phyloP scores from a whole-genome alignment of 2,888 invertebrate species.

The Venusia cambrica region DNA sequence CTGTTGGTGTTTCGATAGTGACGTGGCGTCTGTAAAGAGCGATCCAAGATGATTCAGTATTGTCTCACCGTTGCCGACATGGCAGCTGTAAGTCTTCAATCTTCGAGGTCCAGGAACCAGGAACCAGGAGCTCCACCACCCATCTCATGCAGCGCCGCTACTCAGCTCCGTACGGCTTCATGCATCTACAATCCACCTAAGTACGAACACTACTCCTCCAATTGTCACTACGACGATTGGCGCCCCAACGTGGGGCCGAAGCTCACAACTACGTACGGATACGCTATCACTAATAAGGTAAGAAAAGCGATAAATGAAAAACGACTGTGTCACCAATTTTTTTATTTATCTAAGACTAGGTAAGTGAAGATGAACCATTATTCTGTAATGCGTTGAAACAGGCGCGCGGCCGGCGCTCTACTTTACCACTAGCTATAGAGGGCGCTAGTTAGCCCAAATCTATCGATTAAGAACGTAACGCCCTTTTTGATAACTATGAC shows the following conservation, averaged over 20 bases:
- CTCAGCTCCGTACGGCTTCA: conserved; percentile 52
- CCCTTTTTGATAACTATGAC: conserved; percentile 21
- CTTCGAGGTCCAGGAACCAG: conserved; percentile 33
- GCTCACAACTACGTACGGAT: conserved; percentile 59
- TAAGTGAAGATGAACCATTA: conserved; percentile 77
- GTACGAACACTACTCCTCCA: conserved; percentile 34
- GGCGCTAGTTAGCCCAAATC: conserved; percentile 49
- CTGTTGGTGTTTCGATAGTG: too few species aligned
- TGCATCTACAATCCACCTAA: conserved; percentile 63
- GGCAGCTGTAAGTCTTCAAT: conserved; percentile 40
- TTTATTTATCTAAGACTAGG: conserved; percentile 67
- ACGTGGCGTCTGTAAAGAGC: too few species aligned
- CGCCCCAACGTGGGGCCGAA: conserved; percentile 59
- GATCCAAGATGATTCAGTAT: conserved; percentile 36
- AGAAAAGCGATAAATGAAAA: conserved; percentile 77
- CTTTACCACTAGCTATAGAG: conserved; percentile 58
- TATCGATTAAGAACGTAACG: conserved; percentile 40
- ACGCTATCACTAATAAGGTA: conserved; percentile 59
- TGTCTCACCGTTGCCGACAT: conserved; percentile 51
- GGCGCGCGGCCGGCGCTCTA: conserved; percentile 70
- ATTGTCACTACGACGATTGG: conserved; percentile 37
- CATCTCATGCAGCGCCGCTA: conserved; percentile 62
- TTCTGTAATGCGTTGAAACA: conserved; percentile 60
- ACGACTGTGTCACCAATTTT: conserved; percentile 73
- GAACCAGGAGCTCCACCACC: conserved; percentile 38